Base-by-base conservation (phyloP, 2,797 vertebrate species). In the Heteromormyrus szaboi region DNA sequence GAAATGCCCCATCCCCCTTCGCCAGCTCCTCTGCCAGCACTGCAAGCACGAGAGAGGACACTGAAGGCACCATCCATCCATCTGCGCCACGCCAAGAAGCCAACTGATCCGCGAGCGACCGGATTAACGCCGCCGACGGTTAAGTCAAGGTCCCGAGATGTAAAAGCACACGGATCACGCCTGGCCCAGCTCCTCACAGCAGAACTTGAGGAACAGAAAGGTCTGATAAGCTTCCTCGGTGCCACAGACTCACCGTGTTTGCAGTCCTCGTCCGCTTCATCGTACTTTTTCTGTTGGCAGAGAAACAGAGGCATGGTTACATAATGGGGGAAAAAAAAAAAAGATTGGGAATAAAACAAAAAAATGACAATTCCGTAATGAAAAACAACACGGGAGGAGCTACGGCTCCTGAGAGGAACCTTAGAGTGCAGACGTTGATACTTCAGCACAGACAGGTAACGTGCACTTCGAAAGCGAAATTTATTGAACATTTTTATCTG, bases 251-350 rank as follows among this genome's bases (percentile, higher is more conserved):
- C 95, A 99, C 99, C 98, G 93, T 98, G 97, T 95, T 97, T 98
- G 96, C 98, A 99, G 94, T 99, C 99, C 96, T 99, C 98, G 96
- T 99, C 98, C 94, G 98, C 98, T 96, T 98, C 97, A 94, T 99
- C 98, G 94, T 99, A 99, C 93, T 99, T 98, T 97, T 99, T 99
- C 99, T 99, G 96, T 93, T 94, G 94, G 68, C 9, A 91, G 19
- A 51, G 89, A 90, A 33, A 86, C 84, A 86, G 84, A 56, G n/a
- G 25, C 84, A 33, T 11, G 50, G 84, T 86, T 86, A 54, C 46
- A 84, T 83, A 83, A 83, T 50, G 81, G 56, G 56, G n/a, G 1
- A 59, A 54, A 41, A 76, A 53, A 46, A 46, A 53, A 37, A 79
- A 83, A 29, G 3, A 59, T 8, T 22, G 7, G 9, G n/a, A 33